phyloP scores from a whole-genome alignment of 2,113 vertebrate species.

The Panurus biarmicus region DNA sequence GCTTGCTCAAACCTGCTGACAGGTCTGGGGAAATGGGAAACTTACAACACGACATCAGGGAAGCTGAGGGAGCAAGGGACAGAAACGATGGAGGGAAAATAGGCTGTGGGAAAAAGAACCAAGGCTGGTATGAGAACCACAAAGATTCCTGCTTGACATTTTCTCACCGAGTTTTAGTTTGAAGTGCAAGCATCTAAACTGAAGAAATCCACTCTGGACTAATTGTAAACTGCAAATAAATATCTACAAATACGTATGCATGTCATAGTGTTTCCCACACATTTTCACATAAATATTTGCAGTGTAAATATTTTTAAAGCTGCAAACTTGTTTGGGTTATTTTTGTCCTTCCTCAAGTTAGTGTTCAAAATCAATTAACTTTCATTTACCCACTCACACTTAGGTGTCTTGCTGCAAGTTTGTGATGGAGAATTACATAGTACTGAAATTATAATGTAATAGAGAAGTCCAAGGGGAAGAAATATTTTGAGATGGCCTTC shows the following conservation, averaged over 20 bases:
- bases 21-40: not conserved
- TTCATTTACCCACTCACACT: not conserved
- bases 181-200: not conserved
- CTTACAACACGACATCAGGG: not conserved
- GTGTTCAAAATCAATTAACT: not conserved
- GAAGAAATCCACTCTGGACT: not conserved
- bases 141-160: not conserved
- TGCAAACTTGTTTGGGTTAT: not conserved
- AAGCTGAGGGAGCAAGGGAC: not conserved
- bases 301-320: not conserved
- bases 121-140: not conserved
- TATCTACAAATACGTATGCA: not conserved
- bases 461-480: not conserved
- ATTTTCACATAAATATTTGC: not conserved
- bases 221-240: not conserved
- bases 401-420: not conserved
- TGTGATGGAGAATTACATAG: not conserved
- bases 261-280: not conserved
- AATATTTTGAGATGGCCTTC: not conserved
- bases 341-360: not conserved
- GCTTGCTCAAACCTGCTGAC: not conserved
- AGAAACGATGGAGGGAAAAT: not conserved
- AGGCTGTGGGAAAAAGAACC: not conserved
- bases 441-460: not conserved
- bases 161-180: not conserved